Conservation (phyloP, 2,888 invertebrate genomes). For the Ceriagrion tenellum region DNA sequence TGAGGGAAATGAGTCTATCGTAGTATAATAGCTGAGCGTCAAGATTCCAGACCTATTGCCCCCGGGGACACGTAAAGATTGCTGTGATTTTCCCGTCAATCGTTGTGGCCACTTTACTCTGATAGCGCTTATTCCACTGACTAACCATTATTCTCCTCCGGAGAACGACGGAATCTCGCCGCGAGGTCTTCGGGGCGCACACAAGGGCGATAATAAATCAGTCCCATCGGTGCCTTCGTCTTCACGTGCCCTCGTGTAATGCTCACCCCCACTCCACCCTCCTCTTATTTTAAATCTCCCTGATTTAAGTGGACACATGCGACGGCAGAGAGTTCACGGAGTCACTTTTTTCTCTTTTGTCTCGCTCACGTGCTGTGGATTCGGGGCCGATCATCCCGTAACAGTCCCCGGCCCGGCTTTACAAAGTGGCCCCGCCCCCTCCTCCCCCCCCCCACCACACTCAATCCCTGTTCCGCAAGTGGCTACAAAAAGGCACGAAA, state of each 20-base stretch:
- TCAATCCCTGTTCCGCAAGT: conserved; percentile 11
- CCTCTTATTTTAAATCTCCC: not conserved
- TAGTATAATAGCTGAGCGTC: too few relatives aligned
- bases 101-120: too few relatives aligned
- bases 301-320: not conserved
- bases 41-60: too few relatives aligned
- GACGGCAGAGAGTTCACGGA: not conserved
- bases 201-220: not conserved
- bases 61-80: too few relatives aligned
- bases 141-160: not conserved
- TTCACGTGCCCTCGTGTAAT: not conserved
- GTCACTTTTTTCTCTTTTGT: not conserved
- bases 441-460: not conserved
- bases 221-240: too few relatives aligned
- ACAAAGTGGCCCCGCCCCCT: not conserved
- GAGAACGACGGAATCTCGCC: not conserved
- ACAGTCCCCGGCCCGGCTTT: not conserved
- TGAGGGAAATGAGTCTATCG: too few relatives aligned
- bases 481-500: not conserved
- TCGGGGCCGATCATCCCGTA: not conserved
- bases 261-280: not conserved
- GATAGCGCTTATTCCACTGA: too few relatives aligned
- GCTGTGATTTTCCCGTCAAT: too few relatives aligned
- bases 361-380: not conserved
- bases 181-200: not conserved